Base-by-base conservation (phyloP, 2,888 invertebrate genomes). In the Mesorhabditis belari region DNA sequence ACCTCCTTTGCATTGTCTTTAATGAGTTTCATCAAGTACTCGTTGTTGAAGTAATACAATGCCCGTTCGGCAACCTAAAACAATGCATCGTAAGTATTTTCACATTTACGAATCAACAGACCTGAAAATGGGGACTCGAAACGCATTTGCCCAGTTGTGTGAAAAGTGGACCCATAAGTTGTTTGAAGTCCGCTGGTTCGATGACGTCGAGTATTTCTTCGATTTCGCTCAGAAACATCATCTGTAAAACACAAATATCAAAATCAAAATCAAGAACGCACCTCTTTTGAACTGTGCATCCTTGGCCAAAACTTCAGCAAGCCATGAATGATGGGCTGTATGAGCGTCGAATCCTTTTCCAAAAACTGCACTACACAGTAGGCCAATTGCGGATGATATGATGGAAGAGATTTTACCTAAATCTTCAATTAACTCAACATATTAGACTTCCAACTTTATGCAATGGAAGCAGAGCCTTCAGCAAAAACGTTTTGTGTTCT, bases 301-400 rank as follows among this genome's bases (percentile, higher is more conserved):
- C 95, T 96, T 74, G 96, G 96, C 95, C 95, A 96, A 84, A 91
- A 94, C 83, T 94, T 95, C 79, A 96, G 86, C 81, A 96, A 86
- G 75, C 91, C 90, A 82, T 89, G 88, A 80, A 96, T 90, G 71
- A 95, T 84, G 81, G 64, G 58, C 49, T 70, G 65, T 1, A 76
- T 80, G 28, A 78, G 64, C 1, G 65, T 62, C 5, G 73, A 65
- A 58, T 79, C 79, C 85, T 95, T 94, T 83, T 96, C 96, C 67
- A 96, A 85, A 86, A 96, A 98, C 86, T 96, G 96, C 74, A 96
- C 95, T 73, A 96, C 92, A 85, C 96, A 96, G 84, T 96, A 96
- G 77, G 95, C 94, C 82, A 96, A 86, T 86, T 94, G 92, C 70
- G 95, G 92, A 84, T 98, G 96, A 84, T 95, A 98, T 77, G 94